Evolutionary conservation across 2,113 vertebrate genomes (phyloP).

Genomic region (Rhinoderma darwinii): DNA sequence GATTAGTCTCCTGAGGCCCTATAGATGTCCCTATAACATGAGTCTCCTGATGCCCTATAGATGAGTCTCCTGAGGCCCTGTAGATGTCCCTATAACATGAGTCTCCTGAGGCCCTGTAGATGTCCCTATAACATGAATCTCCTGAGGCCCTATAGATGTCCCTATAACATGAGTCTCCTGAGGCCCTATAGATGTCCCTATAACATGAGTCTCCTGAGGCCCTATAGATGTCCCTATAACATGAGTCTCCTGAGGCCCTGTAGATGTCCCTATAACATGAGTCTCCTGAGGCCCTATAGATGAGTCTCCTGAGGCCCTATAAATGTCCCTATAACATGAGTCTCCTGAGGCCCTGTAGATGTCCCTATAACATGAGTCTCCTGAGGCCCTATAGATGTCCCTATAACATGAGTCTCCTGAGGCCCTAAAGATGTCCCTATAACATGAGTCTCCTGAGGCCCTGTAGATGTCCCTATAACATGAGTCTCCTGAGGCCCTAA

Average conservation of each 20-base stretch:
- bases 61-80: no score
- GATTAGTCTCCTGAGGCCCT: no score
- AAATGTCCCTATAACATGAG: neutral
- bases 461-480: no score
- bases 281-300: neutral
- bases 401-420: no score
- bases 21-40: neutral
- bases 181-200: neutral
- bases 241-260: no score
- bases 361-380: neutral
- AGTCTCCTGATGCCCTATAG: neutral
- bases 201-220: neutral
- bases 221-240: no score
- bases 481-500: no score
- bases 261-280: neutral
- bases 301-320: no score
- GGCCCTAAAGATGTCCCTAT: neutral
- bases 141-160: neutral
- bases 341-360: neutral
- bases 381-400: neutral
- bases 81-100: neutral
- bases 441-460: neutral
- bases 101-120: neutral
- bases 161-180: neutral
- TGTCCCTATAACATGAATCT: no score